Base-by-base conservation (phyloP, 2,797 vertebrate genomes). In the Pipistrellus nathusii region DNA sequence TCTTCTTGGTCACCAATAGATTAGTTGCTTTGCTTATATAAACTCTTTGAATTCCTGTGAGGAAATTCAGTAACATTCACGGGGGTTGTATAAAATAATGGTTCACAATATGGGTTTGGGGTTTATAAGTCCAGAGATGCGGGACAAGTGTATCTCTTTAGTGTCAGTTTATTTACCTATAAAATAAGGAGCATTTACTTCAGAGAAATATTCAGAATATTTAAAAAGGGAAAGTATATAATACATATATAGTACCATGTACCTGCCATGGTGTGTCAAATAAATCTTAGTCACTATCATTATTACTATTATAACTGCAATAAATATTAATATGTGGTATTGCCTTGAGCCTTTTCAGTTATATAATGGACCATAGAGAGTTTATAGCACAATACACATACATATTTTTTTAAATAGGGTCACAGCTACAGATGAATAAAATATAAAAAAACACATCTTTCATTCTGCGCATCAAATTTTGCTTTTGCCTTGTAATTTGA, bases 361-460 rank as follows among this genome's bases (percentile, higher is more conserved):
- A 71, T 38, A 30, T 76, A 76, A 53, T 48, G 18, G 27, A 46
- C 75, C 30, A 75, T 11, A 53, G 27, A 85, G 12, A 81, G 6
- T 88, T 93, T 48, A 69, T 62, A 27, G 32, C 48, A 77, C 20
- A 92, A 25, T 66, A n/a, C 78, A 30, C n/a, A 11, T 62, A 51
- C n/a, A n/a, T n/a, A n/a, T n/a, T n/a, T n/a, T n/a, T n/a, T n/a
- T n/a, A n/a, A 92, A 13, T 30, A 77, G 2, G 14, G 85, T 69
- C 51, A 81, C 4, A 66, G 9, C 8, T 57, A 68, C 32, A 35
- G 25, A 53, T 83, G 48, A 89, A n/a, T 48, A 32, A 76, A 75
- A 27, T 38, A 27, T 64, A 71, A 94, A 95, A 95, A 86, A 71
- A 41, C 9, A 12, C 18, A 46, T 46, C 41, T 94, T 95, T 84